Evolutionary conservation across 2,888 invertebrate species (phyloP).

Genomic region (Elysia crispata): DNA sequence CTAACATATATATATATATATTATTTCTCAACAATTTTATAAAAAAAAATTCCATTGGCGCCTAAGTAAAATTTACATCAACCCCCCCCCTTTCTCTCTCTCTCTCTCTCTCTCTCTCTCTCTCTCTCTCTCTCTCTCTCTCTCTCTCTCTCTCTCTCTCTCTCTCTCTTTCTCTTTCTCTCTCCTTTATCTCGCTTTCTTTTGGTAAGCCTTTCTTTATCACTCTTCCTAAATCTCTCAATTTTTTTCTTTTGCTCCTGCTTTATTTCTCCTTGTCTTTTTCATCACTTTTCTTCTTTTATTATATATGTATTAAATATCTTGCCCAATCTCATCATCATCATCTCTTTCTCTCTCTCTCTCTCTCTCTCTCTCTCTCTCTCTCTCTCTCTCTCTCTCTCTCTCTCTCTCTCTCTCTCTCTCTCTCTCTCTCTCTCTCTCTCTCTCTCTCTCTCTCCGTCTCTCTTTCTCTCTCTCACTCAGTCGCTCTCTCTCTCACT

Average conservation of each 20-base stretch:
- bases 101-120: neutral
- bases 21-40: too few relatives aligned
- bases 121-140: neutral
- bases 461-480: neutral
- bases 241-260: too few relatives aligned
- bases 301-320: too few relatives aligned
- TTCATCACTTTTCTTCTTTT: too few relatives aligned
- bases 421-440: neutral
- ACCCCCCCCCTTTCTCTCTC: neutral
- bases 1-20: too few relatives aligned
- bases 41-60: too few relatives aligned
- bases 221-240: too few relatives aligned
- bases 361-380: slow-evolving; percentile 15
- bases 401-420: neutral
- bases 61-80: too few relatives aligned
- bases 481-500: too few relatives aligned
- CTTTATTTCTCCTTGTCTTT: too few relatives aligned
- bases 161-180: slow-evolving; percentile 14
- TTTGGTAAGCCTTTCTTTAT: neutral
- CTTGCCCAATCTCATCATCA: too few relatives aligned
- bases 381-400: slow-evolving; percentile 11
- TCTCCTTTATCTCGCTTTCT: neutral
- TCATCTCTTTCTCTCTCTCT: too few relatives aligned
- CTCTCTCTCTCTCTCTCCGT: slow-evolving; percentile 13
- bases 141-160: slow-evolving; percentile 13